phyloP scores from a whole-genome alignment of 2,113 vertebrate genomes.

The Peucedramus taeniatus region DNA sequence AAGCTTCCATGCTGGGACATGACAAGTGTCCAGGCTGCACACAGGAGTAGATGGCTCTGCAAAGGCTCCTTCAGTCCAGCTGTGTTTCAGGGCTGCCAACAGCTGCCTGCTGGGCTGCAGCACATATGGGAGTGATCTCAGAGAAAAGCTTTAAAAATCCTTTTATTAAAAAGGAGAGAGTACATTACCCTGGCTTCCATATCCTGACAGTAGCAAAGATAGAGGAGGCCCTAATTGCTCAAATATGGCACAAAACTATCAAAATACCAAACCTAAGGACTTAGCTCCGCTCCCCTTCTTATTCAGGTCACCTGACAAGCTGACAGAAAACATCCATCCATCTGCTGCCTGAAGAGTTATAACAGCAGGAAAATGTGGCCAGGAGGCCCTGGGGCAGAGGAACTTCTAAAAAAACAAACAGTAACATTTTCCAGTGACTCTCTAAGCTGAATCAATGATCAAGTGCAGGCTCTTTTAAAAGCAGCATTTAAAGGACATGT shows the following conservation, averaged over 20 bases:
- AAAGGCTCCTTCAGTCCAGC: constrained; percentile 13
- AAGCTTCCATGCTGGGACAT: background rate
- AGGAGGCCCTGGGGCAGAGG: constrained; percentile 1
- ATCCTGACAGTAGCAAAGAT: background rate
- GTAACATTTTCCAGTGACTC: constrained; percentile 45
- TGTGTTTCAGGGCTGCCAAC: constrained; percentile 21
- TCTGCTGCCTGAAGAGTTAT: background rate
- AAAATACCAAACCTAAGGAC: background rate
- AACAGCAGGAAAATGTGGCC: background rate
- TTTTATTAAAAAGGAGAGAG: background rate
- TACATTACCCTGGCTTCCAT: background rate
- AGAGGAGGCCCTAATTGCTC: background rate
- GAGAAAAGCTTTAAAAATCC: constrained; percentile 27
- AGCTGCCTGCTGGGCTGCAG: constrained; percentile 14
- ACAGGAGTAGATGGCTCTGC: background rate
- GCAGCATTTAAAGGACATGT: background rate
- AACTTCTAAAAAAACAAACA: background rate
- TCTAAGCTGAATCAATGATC: background rate
- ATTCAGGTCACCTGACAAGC: background rate
- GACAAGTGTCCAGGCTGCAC: background rate
- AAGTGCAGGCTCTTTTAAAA: constrained; percentile 8
- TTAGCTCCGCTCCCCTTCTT: background rate
- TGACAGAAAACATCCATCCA: background rate
- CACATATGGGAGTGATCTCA: constrained; percentile 31
- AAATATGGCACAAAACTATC: background rate